Evolutionary conservation across 1,140 invertebrate genomes (phyloP).

Genomic region (Anoplolepis gracilipes): DNA sequence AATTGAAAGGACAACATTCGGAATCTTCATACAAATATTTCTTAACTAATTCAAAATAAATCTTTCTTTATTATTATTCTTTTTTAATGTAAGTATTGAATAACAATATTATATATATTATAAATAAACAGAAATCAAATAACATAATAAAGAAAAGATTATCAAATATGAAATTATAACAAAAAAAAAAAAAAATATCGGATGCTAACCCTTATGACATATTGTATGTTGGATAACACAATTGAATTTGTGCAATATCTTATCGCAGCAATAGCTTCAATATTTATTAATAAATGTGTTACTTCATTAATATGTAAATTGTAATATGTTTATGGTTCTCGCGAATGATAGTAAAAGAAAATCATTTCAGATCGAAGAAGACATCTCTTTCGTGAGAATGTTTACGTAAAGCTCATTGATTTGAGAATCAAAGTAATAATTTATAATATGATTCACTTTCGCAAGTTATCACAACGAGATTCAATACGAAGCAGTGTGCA

Average conservation of each 20-base stretch:
- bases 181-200: background rate
- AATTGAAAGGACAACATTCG: too few species aligned
- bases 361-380: background rate
- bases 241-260: background rate
- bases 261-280: background rate
- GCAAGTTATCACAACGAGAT: background rate
- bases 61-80: too few species aligned
- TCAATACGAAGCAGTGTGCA: background rate
- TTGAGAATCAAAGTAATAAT: constrained; percentile 20
- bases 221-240: background rate
- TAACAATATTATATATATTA: background rate
- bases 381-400: background rate
- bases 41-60: background rate
- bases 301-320: background rate
- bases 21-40: background rate
- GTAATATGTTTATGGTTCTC: background rate
- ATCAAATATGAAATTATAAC: background rate
- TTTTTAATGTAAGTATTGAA: too few species aligned
- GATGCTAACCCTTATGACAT: background rate
- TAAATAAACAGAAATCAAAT: background rate
- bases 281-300: background rate
- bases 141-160: background rate
- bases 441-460: constrained; percentile 32
- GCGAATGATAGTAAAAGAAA: background rate
- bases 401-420: constrained; percentile 36